Conservation (phyloP, 2,797 vertebrate species). For the Kryptopterus vitreolus region DNA sequence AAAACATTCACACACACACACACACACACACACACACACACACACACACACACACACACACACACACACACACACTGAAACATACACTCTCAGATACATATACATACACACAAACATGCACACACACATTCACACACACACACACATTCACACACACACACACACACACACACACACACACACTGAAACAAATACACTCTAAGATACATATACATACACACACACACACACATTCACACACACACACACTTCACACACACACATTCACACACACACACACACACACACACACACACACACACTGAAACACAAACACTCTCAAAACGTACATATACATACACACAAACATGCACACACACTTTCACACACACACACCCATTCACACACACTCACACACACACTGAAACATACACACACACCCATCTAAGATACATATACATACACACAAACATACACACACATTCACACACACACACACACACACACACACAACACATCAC, state of each 20-base stretch:
- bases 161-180: not conserved
- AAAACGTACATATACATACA: too few relatives aligned
- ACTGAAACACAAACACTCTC: too few relatives aligned
- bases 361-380: too few relatives aligned
- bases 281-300: not conserved
- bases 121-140: not conserved
- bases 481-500: not conserved
- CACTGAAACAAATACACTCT: not conserved
- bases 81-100: too few relatives aligned
- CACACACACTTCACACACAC: slow-evolving; percentile 17
- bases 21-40: not conserved
- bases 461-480: slow-evolving; percentile 29
- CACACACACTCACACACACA: too few relatives aligned
- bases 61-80: too few relatives aligned
- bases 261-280: too few relatives aligned
- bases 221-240: slow-evolving; percentile 26
- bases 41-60: too few relatives aligned
- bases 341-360: not conserved
- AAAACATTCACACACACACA: slow-evolving; percentile 14
- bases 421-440: not conserved
- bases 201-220: not conserved
- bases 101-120: not conserved
- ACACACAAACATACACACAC: slow-evolving; percentile 13
- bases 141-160: not conserved
- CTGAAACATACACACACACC: too few relatives aligned